Base-by-base conservation (phyloP, 2,113 vertebrate genomes). In the Struthidea cinerea region DNA sequence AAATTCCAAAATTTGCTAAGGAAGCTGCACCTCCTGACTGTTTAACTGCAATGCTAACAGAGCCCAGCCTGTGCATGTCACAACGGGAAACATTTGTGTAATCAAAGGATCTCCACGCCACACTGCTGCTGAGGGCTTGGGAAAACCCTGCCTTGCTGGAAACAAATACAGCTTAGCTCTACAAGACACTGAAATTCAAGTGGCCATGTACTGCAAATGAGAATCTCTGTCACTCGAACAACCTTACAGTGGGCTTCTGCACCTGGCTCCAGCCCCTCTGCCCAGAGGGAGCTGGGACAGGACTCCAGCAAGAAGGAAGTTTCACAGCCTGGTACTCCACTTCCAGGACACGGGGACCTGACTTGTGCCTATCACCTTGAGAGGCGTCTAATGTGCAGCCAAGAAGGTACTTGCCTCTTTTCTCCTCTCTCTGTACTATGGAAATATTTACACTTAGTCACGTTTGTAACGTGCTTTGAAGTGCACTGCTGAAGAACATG, bases 301-400 rank as follows among this genome's bases (percentile, higher is more conserved):
- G 75, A 35, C n/a, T 75, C 64, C 63, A 39, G 57, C 49, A 59
- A 64, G 37, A 64, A 82, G 13, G 17, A 50, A 71, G 9, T 28
- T 78, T 49, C 47, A 28, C 37, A 69, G 37, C 26, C 79, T 52
- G 21, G 27, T 35, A 57, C 46, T 76, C 18, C 35, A 8, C n/a
- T 41, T 83, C 4, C 3, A 6, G 68, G 46, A 61, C 6, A 8
- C 0, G 0, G 5, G 30, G 18, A 68, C 12, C 30, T 41, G 37
- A 68, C 19, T 86, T 86, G 55, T 53, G 50, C 32, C 20, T n/a
- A 16, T 60, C 19, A 16, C n/a, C 55, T 84, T 52, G 37, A 73
- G 20, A 73, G 6, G 5, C 9, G 23, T 37, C 60, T 64, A 39
- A 71, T 11, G n/a, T 3, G 7, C 68, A 68, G 27, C 59, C 71